Evolutionary conservation across 2,113 vertebrate species (phyloP).

Genomic region (Plotosus lineatus): DNA sequence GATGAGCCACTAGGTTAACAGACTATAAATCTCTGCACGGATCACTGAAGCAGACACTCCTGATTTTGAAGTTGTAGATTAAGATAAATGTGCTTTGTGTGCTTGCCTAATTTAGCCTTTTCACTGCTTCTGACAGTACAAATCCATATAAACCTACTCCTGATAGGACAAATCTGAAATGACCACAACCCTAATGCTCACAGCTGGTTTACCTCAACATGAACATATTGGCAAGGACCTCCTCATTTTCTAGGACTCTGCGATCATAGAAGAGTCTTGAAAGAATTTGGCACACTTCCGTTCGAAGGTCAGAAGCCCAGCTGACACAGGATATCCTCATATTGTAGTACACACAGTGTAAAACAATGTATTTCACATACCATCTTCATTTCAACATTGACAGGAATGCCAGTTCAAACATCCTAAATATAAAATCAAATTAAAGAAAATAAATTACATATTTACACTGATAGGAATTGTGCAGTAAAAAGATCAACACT

Average conservation of each 20-base stretch:
- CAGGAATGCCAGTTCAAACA: conserved; percentile 16
- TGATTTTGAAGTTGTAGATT: background rate
- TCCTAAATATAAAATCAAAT: conserved; percentile 31
- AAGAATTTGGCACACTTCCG: conserved; percentile 53
- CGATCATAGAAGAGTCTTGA: conserved; percentile 16
- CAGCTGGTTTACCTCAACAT: background rate
- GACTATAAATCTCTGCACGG: background rate
- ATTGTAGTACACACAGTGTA: conserved; percentile 43
- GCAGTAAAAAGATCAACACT: conserved; percentile 23
- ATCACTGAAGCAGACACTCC: background rate
- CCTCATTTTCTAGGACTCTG: conserved; percentile 11
- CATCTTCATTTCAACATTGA: conserved; percentile 39
- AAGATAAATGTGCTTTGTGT: background rate
- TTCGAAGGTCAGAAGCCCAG: conserved; percentile 28
- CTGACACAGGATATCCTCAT: conserved; percentile 58
- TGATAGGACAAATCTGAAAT: background rate
- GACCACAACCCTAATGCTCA: background rate
- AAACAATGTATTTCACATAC: conserved; percentile 20
- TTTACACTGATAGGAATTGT: conserved; percentile 36
- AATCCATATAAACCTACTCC: background rate
- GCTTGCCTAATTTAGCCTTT: background rate
- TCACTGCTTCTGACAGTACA: background rate
- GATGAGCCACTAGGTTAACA: no score
- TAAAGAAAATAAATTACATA: conserved; percentile 61
- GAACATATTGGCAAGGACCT: conserved; percentile 3